Evolutionary conservation across 2,797 vertebrate species (phyloP), one percentile per base, ranked within the genome.

Genomic region (Mallotus villosus): DNA sequence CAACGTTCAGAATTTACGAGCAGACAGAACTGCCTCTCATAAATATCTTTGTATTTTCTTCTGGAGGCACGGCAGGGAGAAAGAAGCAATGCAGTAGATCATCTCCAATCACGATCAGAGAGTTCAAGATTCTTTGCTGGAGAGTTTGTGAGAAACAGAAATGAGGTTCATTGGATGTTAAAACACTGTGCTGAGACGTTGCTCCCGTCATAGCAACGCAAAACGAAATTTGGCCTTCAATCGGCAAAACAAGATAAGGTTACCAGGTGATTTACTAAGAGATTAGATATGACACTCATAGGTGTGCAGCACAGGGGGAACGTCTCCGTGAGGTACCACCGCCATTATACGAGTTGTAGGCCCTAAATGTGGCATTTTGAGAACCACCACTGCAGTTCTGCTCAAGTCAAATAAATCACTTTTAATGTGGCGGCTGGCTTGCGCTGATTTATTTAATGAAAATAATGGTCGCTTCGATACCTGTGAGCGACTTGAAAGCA

Each of bases 401-500:
- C 2, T 16, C 34, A 63, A 25, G 34, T 49, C 2, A 22, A 70
- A 79, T 89, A 73, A 81, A 87, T 86, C 62, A 57, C 37, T 14
- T 78, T 81, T 84, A 85, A 85, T 63, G 73, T 78, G 72, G 81
- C 76, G 49, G 41, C 76, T 68, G 70, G 71, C 70, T 74, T 63
- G 74, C 66, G 76, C 63, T 66, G 76, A 82, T 86, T 79, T 73
- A 29, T 71, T 63, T 71, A 72, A 82, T 82, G 72, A 74, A 84
- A 83, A 67, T 41, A 75, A 82, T 65, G 29, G 41, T 14, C 78
- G 74, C 58, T 58, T 49, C 22, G 22, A 58, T 78, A 80, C 68
- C 67, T 81, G 41, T 71, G 69, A 77, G 72, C 51, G 79, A 73
- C 83, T 80, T 84, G 51, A 84, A 87, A 84, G 79, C 70, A 75